Evolutionary conservation across 2,113 vertebrate species (phyloP).

Genomic region (Pseudopodoces humilis): DNA sequence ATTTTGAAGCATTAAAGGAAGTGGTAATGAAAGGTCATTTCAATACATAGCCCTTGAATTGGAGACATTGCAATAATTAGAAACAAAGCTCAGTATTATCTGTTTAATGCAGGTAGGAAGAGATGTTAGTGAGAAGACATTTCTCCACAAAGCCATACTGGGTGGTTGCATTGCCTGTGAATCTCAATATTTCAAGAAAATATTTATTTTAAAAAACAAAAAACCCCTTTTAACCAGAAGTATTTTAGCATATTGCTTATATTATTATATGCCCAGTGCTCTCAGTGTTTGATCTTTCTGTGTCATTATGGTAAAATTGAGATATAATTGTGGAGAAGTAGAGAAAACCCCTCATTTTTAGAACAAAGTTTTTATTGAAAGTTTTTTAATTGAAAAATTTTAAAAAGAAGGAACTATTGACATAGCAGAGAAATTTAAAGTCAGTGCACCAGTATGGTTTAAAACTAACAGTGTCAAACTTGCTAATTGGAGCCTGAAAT

Average conservation of each 20-base stretch:
- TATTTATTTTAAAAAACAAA: background rate
- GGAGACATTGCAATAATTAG: background rate
- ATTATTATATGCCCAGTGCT: background rate
- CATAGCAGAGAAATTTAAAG: background rate
- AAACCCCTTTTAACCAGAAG: background rate
- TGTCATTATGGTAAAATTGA: background rate
- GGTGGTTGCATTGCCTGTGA: background rate
- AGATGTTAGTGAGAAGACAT: background rate
- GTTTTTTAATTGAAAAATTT: background rate
- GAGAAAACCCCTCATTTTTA: background rate
- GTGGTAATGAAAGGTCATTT: background rate
- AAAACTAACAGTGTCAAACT: background rate
- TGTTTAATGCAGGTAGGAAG: background rate
- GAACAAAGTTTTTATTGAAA: background rate
- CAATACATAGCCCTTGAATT: background rate
- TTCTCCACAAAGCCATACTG: background rate
- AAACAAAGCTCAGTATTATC: background rate
- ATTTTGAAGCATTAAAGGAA: background rate
- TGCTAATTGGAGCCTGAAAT: background rate
- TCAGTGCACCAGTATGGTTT: background rate
- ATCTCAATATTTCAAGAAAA: background rate
- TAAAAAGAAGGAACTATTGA: background rate
- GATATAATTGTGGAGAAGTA: background rate
- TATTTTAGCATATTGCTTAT: background rate
- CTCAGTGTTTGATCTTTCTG: background rate